Evolutionary conservation across 2,888 invertebrate genomes (phyloP).

Genomic region (Eupithecia abbreviata): DNA sequence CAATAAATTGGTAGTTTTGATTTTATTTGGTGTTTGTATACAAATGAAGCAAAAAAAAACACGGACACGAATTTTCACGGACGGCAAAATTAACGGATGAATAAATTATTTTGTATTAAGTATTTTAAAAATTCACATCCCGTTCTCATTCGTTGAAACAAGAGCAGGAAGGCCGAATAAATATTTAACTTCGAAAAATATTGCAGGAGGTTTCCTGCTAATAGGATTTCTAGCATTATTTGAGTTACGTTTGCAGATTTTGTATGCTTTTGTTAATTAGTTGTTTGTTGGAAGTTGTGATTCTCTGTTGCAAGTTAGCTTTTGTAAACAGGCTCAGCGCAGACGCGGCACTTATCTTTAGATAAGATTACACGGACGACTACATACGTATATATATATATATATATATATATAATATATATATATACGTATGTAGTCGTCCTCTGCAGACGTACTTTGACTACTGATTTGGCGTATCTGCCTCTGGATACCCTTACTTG

Average conservation of each 20-base stretch:
- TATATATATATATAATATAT: too few species aligned
- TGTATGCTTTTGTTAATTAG: slow-evolving; percentile 33
- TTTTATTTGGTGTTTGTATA: background rate
- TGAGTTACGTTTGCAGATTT: slow-evolving; percentile 26
- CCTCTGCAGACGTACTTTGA: too few species aligned
- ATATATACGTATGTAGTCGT: background rate
- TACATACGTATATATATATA: too few species aligned
- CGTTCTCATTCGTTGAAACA: slow-evolving; percentile 30
- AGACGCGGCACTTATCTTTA: background rate
- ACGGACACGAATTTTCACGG: background rate
- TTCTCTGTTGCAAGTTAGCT: slow-evolving; percentile 3
- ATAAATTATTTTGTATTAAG: slow-evolving; percentile 31
- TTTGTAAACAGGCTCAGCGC: background rate
- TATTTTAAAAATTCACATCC: slow-evolving; percentile 30
- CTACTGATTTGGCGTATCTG: too few species aligned
- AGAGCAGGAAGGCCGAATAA: slow-evolving; percentile 26
- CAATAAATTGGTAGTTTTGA: background rate
- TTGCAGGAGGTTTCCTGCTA: slow-evolving; percentile 22
- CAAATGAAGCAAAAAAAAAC: background rate
- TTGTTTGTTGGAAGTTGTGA: slow-evolving; percentile 23
- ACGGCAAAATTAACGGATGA: slow-evolving; percentile 28
- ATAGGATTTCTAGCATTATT: slow-evolving; percentile 35
- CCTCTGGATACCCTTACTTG: too few species aligned
- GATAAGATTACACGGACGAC: background rate
- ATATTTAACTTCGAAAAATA: slow-evolving; percentile 34